Base-by-base conservation (phyloP, 2,888 invertebrate genomes). In the Nebria salina region DNA sequence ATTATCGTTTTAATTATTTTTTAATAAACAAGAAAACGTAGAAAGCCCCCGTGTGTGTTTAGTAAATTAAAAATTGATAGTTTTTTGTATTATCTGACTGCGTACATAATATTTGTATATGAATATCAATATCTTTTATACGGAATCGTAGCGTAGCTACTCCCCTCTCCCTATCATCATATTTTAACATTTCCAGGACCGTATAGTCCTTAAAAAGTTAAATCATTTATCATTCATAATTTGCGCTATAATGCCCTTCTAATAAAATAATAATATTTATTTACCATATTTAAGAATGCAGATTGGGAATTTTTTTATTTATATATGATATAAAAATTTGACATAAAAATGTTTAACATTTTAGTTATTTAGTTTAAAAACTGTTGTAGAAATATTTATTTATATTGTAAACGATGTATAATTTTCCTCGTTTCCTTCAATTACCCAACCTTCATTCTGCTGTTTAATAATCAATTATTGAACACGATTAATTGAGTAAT, bases 101-200 rank as follows among this genome's bases (percentile, higher is more conserved):
- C 81, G 72, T 81, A 76, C 81, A 81, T 76, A 81, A 66, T 76
- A 73, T 70, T 70, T n/a, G 2, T 72, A 76, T 81, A 81, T 76
- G 81, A 81, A 81, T 81, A 79, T 65, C 75, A 66, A 76, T 81
- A 81, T 81, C 72, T 81, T 81, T 81, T 81, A 73, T 81, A 81
- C 81, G 81, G 54, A 80, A 43, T 54, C 64, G 81, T 76, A 81
- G 81, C 81, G 34, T 76, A 76, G 81, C 81, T 81, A 76, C 81
- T 34, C 65, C 9, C 70, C 42, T 43, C 65, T 41, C 9, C 11
- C n/a, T 13, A 5, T 54, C 54, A 54, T 54, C 34, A 34, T 34
- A 34, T 34, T 34, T 34, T 6, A 15, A 11, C 20, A 13, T 15
- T n/a, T 68, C 7, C 13, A 68, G 20, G 26, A 25, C 26, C 68